These are phyloP conservation scores for Frieseomelitta varia DNA, from an alignment of 1,140 invertebrate genomes.

Conservation along the genomic window DNA sequence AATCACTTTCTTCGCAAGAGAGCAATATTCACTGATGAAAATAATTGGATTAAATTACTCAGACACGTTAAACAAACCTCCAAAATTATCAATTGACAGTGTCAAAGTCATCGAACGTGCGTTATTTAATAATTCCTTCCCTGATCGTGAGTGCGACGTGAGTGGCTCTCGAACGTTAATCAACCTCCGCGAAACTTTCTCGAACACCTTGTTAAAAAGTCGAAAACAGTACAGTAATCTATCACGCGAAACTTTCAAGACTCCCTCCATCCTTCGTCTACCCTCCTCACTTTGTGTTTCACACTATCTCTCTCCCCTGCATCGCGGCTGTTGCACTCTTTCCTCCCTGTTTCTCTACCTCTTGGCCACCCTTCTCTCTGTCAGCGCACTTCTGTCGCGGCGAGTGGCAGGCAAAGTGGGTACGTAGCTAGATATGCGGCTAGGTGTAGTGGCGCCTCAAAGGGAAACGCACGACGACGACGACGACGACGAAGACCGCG, in stretches of 20 bases:
- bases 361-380: background rate
- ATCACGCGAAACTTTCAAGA: background rate
- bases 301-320: background rate
- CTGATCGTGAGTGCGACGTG: too few relatives aligned
- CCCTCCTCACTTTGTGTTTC: background rate
- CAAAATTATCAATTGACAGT: too few relatives aligned
- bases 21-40: too few relatives aligned
- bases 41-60: too few relatives aligned
- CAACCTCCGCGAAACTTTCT: background rate
- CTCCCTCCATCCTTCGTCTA: too few relatives aligned
- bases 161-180: too few relatives aligned
- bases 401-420: constrained; percentile 44
- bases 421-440: constrained; percentile 44
- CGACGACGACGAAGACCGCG: constrained; percentile 2
- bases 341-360: background rate
- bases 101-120: too few relatives aligned
- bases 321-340: background rate
- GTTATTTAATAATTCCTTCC: too few relatives aligned
- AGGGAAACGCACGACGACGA: constrained; percentile 20
- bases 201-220: background rate
- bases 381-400: constrained; percentile 17
- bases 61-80: too few relatives aligned
- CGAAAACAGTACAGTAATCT: background rate
- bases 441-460: constrained; percentile 29
- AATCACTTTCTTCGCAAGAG: too few relatives aligned